A percentile compares a stretch with the other conserved stretches of the same genome.
These are phyloP conservation scores for Archaeoteleia sp. DNA, from an alignment of 2,888 invertebrate species.

Conservation along the genomic window DNA sequence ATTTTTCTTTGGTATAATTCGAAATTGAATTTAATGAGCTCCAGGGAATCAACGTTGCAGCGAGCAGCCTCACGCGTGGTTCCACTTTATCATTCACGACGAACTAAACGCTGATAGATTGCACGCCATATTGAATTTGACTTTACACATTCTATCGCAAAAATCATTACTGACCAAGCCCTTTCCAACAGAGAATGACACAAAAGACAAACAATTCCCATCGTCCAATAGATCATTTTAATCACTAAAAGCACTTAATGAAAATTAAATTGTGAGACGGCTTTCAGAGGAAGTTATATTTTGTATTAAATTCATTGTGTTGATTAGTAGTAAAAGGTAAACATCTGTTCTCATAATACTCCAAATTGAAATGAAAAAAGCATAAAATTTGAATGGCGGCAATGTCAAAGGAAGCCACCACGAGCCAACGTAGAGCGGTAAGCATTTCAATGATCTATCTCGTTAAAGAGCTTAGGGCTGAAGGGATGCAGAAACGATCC, in stretches of 20 bases:
- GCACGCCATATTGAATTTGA: conserved; percentile 37
- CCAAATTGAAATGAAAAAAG: too few relatives aligned
- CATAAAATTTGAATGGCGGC: too few relatives aligned
- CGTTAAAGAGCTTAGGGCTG: conserved; percentile 67
- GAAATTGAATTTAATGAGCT: conserved; percentile 54
- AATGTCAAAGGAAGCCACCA: too few relatives aligned
- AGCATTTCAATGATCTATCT: conserved; percentile 65
- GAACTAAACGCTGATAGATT: conserved; percentile 44
- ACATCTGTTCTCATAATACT: too few relatives aligned
- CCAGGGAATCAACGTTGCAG: conserved; percentile 40
- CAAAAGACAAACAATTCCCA: too few relatives aligned
- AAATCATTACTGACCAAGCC: conserved; percentile 23
- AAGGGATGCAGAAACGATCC: conserved; percentile 48
- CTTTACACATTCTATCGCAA: conserved; percentile 14
- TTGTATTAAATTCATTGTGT: too few relatives aligned
- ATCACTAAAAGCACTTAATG: too few relatives aligned
- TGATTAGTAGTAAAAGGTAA: too few relatives aligned
- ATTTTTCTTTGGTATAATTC: conserved; percentile 54
- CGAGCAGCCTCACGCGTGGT: conserved; percentile 6
- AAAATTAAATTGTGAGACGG: too few relatives aligned
- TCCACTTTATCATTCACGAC: conserved; percentile 32
- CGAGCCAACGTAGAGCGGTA: conserved; percentile 1
- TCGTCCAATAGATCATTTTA: too few relatives aligned
- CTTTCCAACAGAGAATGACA: too few relatives aligned
- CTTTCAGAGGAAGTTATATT: too few relatives aligned